Evolutionary conservation across 1,140 invertebrate species (phyloP).

Genomic region (Phymastichus coffea): DNA sequence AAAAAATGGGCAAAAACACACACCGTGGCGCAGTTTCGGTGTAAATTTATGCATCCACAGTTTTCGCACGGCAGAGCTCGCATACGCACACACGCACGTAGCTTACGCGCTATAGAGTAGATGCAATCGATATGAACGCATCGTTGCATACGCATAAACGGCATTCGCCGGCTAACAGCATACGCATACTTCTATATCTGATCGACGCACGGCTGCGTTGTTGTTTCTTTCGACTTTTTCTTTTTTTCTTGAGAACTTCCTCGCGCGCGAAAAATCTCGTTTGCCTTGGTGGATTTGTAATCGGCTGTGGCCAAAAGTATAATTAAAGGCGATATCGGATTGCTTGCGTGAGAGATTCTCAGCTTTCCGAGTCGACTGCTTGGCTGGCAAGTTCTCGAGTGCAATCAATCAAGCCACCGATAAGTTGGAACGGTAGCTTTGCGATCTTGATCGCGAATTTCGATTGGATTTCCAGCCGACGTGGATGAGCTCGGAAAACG

Average conservation of each 20-base stretch:
- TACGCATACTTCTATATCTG: conserved; percentile 42
- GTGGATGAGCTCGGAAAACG: no score
- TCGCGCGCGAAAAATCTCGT: conserved; percentile 12
- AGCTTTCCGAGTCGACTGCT: no score
- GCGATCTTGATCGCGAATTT: no score
- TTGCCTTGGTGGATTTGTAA: background rate
- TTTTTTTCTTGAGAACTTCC: conserved; percentile 14
- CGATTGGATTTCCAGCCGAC: no score
- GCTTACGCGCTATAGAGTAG: conserved; percentile 47
- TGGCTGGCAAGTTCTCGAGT: no score
- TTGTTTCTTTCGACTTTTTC: conserved; percentile 39
- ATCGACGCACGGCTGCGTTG: no score
- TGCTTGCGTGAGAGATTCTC: conserved; percentile 4
- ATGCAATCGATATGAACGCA: conserved; percentile 56
- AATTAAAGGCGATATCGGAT: background rate
- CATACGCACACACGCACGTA: conserved; percentile 27
- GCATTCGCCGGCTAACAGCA: no score
- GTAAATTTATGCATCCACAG: conserved; percentile 50
- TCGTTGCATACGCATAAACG: conserved; percentile 47
- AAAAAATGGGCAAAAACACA: conserved; percentile 1
- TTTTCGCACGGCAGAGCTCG: no score
- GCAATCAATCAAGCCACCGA: no score
- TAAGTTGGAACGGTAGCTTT: no score
- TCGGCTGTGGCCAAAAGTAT: background rate
- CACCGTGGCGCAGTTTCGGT: conserved; percentile 28